phyloP scores from a whole-genome alignment of 2,888 invertebrate species.

The Rhingia rostrata region DNA sequence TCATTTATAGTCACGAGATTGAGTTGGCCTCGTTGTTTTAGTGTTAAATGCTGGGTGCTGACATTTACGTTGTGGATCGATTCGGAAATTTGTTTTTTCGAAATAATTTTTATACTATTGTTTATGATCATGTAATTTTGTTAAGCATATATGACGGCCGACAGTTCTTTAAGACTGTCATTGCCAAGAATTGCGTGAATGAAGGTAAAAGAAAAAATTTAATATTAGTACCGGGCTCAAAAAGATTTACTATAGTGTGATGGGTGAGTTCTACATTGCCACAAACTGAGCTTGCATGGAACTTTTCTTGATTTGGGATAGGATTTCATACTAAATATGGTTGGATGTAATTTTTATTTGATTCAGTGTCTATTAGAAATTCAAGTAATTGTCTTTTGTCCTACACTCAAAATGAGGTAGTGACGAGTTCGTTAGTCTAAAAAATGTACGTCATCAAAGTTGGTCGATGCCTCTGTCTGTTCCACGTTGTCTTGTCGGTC shows the following conservation, averaged over 20 bases:
- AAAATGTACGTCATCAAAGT: background rate
- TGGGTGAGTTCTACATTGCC: conserved; percentile 24
- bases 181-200: conserved; percentile 40
- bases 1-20: conserved; percentile 15
- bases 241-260: conserved; percentile 41
- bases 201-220: conserved; percentile 34
- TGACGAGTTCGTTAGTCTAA: background rate
- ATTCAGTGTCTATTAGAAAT: background rate
- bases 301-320: conserved; percentile 1
- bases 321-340: background rate
- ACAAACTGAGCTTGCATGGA: background rate
- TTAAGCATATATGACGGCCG: conserved; percentile 26
- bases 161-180: conserved; percentile 7
- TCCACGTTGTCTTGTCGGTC: too few species aligned
- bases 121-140: conserved; percentile 15
- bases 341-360: background rate
- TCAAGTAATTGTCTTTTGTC: too few species aligned
- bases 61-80: background rate
- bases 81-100: background rate
- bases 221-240: conserved; percentile 17
- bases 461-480: background rate
- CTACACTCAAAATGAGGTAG: conserved; percentile 5
- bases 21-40: conserved; percentile 30
- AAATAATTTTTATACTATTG: background rate
- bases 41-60: background rate